Percentiles rank a stretch among this genome's conserved stretches.
Conservation (phyloP, 2,888 invertebrate genomes). For the Calliscelio sp. region DNA sequence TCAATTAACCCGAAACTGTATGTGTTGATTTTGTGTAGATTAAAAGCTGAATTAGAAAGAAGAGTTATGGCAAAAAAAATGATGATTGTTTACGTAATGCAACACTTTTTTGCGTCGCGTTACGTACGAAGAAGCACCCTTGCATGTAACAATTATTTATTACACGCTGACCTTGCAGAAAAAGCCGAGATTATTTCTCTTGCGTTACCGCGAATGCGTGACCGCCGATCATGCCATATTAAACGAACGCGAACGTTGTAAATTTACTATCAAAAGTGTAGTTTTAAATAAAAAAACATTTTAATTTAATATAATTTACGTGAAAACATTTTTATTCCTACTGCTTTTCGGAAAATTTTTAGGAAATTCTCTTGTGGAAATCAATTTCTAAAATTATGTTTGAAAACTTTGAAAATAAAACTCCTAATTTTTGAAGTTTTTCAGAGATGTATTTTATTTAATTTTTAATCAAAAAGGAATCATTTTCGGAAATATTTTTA, state of each 20-base stretch:
- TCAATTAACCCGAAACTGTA: constrained; percentile 11
- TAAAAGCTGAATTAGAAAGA: neutral
- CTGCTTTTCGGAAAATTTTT: no score
- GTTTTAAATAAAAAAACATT: no score
- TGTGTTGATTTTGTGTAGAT: neutral
- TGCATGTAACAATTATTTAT: constrained; percentile 67
- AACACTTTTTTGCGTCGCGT: constrained; percentile 31
- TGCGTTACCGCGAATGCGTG: constrained; percentile 36
- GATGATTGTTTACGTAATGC: constrained; percentile 32
- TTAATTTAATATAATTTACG: no score
- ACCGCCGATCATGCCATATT: constrained; percentile 28
- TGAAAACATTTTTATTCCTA: no score
- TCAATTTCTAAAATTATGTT: no score
- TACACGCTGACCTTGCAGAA: constrained; percentile 57
- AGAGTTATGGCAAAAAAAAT: constrained; percentile 14
- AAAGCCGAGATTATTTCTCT: constrained; percentile 44
- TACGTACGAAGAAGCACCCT: constrained; percentile 56
- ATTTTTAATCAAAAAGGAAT: no score
- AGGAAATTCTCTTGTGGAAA: no score
- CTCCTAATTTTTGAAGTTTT: no score
- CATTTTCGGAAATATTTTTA: no score
- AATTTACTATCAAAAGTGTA: neutral
- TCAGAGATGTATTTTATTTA: no score
- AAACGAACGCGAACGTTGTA: constrained; percentile 10
- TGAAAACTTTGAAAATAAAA: no score